Evolutionary conservation across 2,888 invertebrate genomes (phyloP), one percentile per base, ranked within the genome.

Genomic region (Ganaspis brasiliensis): DNA sequence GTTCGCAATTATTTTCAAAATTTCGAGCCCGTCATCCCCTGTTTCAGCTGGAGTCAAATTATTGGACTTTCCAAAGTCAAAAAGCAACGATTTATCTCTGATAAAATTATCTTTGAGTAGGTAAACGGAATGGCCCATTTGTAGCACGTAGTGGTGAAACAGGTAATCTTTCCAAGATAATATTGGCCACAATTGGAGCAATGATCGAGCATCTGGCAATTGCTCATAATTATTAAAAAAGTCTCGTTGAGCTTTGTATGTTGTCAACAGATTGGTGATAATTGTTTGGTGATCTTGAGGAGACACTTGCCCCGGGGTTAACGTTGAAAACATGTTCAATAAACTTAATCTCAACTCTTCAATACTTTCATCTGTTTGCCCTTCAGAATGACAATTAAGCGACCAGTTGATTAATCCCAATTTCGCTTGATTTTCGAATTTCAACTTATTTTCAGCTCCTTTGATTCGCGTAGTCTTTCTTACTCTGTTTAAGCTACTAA

Each of bases 221-320:
- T 37, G 37, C 6, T 67, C 19, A 14, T n/a, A 67, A 67, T 67
- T 14, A 14, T 67, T 67, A 8, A 67, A 67, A 67, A 67, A 35
- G 12, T 67, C 63, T 12, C 63, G 63, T 0, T 31, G 6, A 12
- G 63, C 31, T n/a, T 67, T 67, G 14, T 37, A 67, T 19, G 37
- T 26, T 26, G 9, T 21, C 2, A 2, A 8, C 2, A 45, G 35
- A 45, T 14, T n/a, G 35, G 35, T 16, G 31, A 2, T 8, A 61
- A 2, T 61, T 61, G 35, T 2, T 10, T 16, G 10, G 3, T 35
- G 35, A 9, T 16, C 2, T 35, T 1, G n/a, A n/a, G n/a, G n/a
- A n/a, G n/a, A n/a, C n/a, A n/a, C n/a, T n/a, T n/a, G n/a, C n/a
- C n/a, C n/a, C n/a, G n/a, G n/a, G n/a, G n/a, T n/a, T n/a, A n/a